A percentile compares a stretch with the other conserved stretches of the same genome.
phyloP scores from a whole-genome alignment of 2,113 vertebrate genomes.

The Etheostoma spectabile region DNA sequence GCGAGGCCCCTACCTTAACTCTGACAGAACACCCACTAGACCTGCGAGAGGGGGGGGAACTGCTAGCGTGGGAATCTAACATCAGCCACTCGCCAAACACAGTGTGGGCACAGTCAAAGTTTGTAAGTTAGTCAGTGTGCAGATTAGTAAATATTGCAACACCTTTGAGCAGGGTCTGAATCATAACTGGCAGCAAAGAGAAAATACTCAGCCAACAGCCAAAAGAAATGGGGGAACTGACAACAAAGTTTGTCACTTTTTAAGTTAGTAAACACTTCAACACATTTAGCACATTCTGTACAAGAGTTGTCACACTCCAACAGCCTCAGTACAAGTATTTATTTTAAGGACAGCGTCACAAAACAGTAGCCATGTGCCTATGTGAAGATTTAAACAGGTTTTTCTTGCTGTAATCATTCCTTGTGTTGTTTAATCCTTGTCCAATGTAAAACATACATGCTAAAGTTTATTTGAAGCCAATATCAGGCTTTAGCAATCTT shows the following conservation, averaged over 20 bases:
- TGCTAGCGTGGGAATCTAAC: slow-evolving; percentile 68
- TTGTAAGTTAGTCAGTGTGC: slow-evolving; percentile 41
- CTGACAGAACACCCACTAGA: slow-evolving; percentile 42
- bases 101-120: slow-evolving; percentile 60
- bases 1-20: slow-evolving; percentile 35
- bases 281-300: slow-evolving; percentile 45
- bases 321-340: background rate
- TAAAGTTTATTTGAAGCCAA: background rate
- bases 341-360: background rate
- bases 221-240: slow-evolving; percentile 31
- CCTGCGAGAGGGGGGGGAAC: slow-evolving; percentile 43
- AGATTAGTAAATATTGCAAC: slow-evolving; percentile 54
- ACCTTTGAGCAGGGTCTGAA: slow-evolving; percentile 50
- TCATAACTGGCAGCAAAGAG: slow-evolving; percentile 33
- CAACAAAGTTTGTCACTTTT: slow-evolving; percentile 45
- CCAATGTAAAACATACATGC: background rate
- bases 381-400: background rate
- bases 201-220: slow-evolving; percentile 30
- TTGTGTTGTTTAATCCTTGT: too few species aligned
- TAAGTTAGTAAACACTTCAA: slow-evolving; percentile 45
- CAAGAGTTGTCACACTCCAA: slow-evolving; percentile 18
- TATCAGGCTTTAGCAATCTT: background rate
- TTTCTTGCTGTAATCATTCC: background rate
- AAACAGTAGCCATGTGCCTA: background rate
- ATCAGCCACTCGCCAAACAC: slow-evolving; percentile 54